Base-by-base conservation (phyloP, 2,888 invertebrate species). In the Encarsia formosa region DNA sequence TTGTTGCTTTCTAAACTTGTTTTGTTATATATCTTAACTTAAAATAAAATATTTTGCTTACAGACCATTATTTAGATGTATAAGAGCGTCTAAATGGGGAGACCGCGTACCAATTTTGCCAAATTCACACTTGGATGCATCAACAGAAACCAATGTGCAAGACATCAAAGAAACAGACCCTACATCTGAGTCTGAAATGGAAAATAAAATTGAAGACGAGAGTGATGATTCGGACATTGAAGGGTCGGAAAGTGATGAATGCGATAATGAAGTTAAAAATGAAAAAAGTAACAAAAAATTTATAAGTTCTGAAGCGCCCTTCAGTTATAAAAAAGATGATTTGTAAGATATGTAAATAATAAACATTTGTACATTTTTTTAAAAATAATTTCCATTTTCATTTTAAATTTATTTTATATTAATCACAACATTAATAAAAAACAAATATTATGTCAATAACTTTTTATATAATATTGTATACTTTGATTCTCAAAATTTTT, bases 61-160 rank as follows among this genome's bases (percentile, higher is more conserved):
- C 66, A 87, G 86, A 63, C 61, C 76, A 13, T 78, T 85, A 0
- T 91, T 89, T 63, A 78, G 82, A 61, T 88, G 89, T 75, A 88
- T 88, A 0, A 80, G 83, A 64, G 78, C 80, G 2, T 81, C 85
- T 60, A 79, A 80, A 60, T 91, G 90, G 89, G 91, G 92, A 4
- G 92, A 92, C 73, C 74, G 83, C 34, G 74, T 93, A 56, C 92
- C 92, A 20, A 76, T 87, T 22, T 76, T 79, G 65, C 59, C 79
- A 55, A 56, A 24, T n/a, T 8, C 29, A 29, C 5, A 9, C 16
- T n/a, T n/a, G n/a, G n/a, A n/a, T n/a, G n/a, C 13, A 11, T n/a
- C 2, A 5, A 9, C 13, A 13, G 2, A 38, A 26, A 22, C 20
- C 18, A 6, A 38, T 38, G 11, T 3, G 11, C 5, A 11, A 26